Percentiles rank a stretch among this genome's conserved stretches.
phyloP scores from a whole-genome alignment of 2,797 vertebrate genomes.

The Naso thynnoides region DNA sequence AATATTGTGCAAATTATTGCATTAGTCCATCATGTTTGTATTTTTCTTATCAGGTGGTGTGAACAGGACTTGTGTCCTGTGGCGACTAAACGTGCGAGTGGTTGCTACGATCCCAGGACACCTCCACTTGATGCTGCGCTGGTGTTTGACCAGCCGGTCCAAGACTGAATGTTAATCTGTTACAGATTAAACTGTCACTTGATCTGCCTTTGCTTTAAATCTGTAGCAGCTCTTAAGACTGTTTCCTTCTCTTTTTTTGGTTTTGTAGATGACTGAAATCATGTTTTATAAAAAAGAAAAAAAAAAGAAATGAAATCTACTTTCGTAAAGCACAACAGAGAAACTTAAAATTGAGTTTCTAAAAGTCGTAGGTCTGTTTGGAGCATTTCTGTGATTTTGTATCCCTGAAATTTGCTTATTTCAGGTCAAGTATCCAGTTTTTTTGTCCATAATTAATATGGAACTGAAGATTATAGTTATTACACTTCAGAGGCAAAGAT shows the following conservation, averaged over 20 bases:
- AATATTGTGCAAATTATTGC: neutral
- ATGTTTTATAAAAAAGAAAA: neutral
- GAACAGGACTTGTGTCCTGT: slow-evolving; percentile 86
- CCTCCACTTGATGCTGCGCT: slow-evolving; percentile 73
- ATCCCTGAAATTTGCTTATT: neutral
- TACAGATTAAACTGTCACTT: neutral
- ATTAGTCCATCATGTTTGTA: neutral
- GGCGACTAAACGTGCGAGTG: slow-evolving; percentile 59
- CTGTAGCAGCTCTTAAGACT: neutral
- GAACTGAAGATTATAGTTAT: neutral
- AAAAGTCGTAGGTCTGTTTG: neutral
- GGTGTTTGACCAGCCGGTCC: slow-evolving; percentile 73
- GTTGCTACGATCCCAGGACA: slow-evolving; percentile 73
- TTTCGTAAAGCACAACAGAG: neutral
- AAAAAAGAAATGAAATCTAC: neutral
- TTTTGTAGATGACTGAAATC: slow-evolving; percentile 1
- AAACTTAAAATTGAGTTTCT: neutral
- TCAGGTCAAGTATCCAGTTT: neutral
- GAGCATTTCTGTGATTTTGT: neutral
- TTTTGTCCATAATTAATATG: neutral
- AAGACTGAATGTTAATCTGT: slow-evolving; percentile 33
- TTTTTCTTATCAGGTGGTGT: slow-evolving; percentile 82
- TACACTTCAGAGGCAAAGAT: neutral
- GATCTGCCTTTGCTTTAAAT: neutral
- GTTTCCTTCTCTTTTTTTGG: neutral